Percentiles rank a stretch among this genome's conserved stretches.
These are phyloP conservation scores for Sphaeridia pumilis DNA, from an alignment of 2,888 invertebrate genomes.

Conservation along the genomic window DNA sequence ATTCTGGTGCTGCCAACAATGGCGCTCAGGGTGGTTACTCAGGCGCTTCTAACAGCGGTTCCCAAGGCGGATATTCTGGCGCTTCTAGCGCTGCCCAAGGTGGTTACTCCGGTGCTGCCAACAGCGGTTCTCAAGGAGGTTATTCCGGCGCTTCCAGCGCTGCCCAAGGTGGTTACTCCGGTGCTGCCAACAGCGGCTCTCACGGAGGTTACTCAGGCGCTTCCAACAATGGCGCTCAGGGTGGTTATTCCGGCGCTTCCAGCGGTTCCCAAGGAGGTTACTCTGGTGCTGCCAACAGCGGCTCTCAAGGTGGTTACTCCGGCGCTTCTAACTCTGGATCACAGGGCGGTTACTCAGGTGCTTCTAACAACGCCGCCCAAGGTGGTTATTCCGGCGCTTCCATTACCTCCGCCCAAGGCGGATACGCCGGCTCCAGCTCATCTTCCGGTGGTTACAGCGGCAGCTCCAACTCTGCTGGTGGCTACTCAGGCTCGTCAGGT, in stretches of 20 bases:
- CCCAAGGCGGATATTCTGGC: no score
- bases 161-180: conserved; percentile 2
- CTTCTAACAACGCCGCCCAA: background rate
- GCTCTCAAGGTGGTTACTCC: no score
- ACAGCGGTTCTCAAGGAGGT: conserved; percentile 4
- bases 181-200: no score
- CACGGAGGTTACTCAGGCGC: no score
- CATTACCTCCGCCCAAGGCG: no score
- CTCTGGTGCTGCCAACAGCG: no score
- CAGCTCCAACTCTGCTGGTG: background rate
- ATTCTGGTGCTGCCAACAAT: background rate
- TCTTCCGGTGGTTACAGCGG: no score
- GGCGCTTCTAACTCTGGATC: conserved; percentile 2
- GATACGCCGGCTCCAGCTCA: no score
- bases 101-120: conserved; percentile 2
- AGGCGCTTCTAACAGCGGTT: no score
- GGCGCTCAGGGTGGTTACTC: no score
- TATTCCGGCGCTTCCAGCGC: conserved; percentile 5
- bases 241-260: conserved; percentile 4
- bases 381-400: conserved; percentile 9
- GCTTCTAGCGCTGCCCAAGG: conserved; percentile 5
- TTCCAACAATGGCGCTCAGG: background rate
- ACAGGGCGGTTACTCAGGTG: no score
- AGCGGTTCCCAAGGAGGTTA: conserved; percentile 5
- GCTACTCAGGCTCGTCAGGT: no score